phyloP scores from a whole-genome alignment of 2,888 invertebrate genomes.

The Agrypnus murinus region DNA sequence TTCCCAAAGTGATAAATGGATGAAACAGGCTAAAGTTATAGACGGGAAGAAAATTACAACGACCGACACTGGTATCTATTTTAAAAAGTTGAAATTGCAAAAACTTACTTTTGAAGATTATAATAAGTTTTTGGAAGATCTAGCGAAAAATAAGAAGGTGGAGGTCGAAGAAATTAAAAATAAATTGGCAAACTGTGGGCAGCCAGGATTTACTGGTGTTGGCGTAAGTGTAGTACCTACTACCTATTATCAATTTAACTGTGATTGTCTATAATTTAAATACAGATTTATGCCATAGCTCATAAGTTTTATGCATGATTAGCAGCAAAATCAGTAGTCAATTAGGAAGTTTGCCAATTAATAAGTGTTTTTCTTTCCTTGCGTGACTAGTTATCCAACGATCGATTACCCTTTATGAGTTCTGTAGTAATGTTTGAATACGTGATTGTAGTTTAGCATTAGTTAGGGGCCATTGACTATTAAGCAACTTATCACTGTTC shows the following conservation, averaged over 20 bases:
- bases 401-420: not conserved
- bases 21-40: constrained; percentile 93
- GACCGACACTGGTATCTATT: constrained; percentile 93
- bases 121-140: constrained; percentile 88
- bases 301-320: not conserved
- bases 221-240: constrained; percentile 64
- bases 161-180: constrained; percentile 85
- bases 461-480: no score
- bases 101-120: constrained; percentile 87
- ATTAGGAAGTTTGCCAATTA: no score
- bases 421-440: no score
- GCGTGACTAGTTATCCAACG: no score
- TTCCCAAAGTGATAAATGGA: constrained; percentile 95
- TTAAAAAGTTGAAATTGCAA: constrained; percentile 90
- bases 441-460: no score
- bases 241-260: no score
- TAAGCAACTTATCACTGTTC: no score
- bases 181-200: constrained; percentile 87
- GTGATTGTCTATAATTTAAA: not conserved
- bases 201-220: constrained; percentile 78
- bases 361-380: not conserved
- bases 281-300: not conserved
- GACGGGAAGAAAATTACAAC: constrained; percentile 91
- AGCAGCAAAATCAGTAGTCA: not conserved
- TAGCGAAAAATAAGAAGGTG: constrained; percentile 88